These are phyloP conservation scores for Boleophthalmus pectinirostris DNA, from an alignment of 2,113 vertebrate species.

Conservation along the genomic window DNA sequence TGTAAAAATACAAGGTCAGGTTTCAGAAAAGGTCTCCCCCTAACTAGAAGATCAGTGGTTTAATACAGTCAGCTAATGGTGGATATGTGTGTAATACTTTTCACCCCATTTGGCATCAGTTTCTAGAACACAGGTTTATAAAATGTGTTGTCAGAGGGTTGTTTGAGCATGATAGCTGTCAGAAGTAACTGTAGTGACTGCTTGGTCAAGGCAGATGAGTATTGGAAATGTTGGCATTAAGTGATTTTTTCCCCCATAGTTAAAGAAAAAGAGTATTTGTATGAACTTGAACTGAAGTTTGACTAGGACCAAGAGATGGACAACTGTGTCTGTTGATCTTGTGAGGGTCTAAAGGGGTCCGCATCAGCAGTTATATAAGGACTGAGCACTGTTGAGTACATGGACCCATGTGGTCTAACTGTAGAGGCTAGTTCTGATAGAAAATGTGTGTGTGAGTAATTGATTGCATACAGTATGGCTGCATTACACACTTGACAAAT, in stretches of 20 bases:
- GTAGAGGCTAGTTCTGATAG: not conserved
- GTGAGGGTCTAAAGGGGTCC: not conserved
- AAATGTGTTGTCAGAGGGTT: not conserved
- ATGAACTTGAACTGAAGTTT: not conserved
- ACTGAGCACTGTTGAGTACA: not conserved
- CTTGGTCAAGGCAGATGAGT: not conserved
- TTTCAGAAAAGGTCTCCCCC: conserved; percentile 10
- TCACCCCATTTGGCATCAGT: not conserved
- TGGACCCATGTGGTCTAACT: not conserved
- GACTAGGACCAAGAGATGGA: no score
- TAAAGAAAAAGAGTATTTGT: no score
- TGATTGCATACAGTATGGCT: not conserved
- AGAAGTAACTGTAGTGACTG: not conserved
- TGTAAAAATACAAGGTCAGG: conserved; percentile 19
- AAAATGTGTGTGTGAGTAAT: not conserved
- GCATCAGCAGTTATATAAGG: not conserved
- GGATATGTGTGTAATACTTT: not conserved
- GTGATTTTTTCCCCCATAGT: no score
- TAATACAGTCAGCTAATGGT: not conserved
- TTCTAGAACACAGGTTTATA: not conserved
- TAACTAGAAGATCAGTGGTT: not conserved
- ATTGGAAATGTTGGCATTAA: not conserved
- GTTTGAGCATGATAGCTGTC: not conserved
- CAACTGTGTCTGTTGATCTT: not conserved
- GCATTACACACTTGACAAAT: not conserved